phyloP scores from a whole-genome alignment of 2,888 invertebrate genomes.

The Hoplodrina blanda region DNA sequence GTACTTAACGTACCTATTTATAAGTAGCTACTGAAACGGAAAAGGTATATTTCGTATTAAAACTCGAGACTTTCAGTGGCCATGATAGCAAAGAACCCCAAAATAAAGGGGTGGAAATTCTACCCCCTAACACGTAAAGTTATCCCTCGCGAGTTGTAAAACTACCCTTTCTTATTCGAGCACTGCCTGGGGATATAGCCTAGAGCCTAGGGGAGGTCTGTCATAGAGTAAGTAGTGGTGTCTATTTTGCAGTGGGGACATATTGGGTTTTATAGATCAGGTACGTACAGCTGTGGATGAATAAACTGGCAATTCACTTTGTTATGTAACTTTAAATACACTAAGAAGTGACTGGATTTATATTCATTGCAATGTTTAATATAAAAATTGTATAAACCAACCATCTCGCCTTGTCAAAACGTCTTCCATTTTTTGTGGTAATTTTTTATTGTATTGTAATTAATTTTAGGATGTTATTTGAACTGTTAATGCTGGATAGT shows the following conservation, averaged over 20 bases:
- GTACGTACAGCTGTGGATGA: too few species aligned
- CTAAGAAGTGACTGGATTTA: too few species aligned
- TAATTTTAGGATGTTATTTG: too few species aligned
- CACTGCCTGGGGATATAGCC: slow-evolving; percentile 78
- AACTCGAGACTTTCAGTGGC: slow-evolving; percentile 67
- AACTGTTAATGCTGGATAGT: too few species aligned
- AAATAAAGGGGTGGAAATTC: slow-evolving; percentile 81
- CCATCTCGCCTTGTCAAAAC: too few species aligned
- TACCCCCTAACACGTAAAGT: slow-evolving; percentile 82
- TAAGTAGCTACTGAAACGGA: slow-evolving; percentile 40
- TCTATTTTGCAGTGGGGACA: neutral
- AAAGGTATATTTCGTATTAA: slow-evolving; percentile 62
- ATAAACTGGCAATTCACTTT: too few species aligned
- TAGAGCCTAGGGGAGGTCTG: slow-evolving; percentile 79
- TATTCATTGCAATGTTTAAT: too few species aligned
- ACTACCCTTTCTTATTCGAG: slow-evolving; percentile 86
- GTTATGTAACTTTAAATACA: too few species aligned
- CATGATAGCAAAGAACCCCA: slow-evolving; percentile 77
- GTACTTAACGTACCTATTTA: slow-evolving; percentile 46
- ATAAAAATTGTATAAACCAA: too few species aligned
- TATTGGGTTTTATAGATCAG: neutral
- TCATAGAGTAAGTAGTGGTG: slow-evolving; percentile 67
- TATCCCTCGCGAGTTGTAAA: slow-evolving; percentile 88
- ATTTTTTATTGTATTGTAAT: too few species aligned
- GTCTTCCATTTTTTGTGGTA: too few species aligned